Evolutionary conservation across 2,888 invertebrate genomes (phyloP), one percentile per base, ranked within the genome.

Genomic region (Nomada ferruginata): DNA sequence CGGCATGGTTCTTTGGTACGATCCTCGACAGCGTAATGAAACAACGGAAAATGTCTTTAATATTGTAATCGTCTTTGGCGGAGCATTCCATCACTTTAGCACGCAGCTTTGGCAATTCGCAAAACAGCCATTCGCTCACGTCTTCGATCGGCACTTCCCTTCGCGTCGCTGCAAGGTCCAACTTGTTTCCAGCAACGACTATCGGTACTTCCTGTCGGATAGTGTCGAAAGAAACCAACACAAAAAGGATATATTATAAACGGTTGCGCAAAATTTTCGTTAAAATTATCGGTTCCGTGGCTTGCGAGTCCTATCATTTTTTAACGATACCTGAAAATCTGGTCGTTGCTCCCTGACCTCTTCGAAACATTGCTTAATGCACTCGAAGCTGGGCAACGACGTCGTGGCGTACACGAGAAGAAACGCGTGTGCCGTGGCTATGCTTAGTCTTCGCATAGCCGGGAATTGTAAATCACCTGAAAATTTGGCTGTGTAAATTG

Each of bases 401-500:
- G 97, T 97, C 63, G 97, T 96, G 69, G 97, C 96, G 93, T 98
- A 98, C 26, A 98, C 98, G 79, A 98, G 94, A 74, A 98, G 95
- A 93, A 98, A 98, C 73, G 98, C 98, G 93, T 97, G 97, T 53
- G 98, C 98, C 2, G 97, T 97, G 55, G 97, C 97, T 90, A 98
- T 97, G 90, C 97, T 97, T 83, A 98, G 94, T 73, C 97, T 95
- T 84, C 98, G 95, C 98, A 98, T 98, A 76, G 98, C 98, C 11
- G 98, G 98, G 94, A 98, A 98, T 93, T 97, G 97, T 94, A 97
- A 96, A 93, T 97, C 97, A 29, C 98, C 97, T 86, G 96, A 23
- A 78, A 74, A 60, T 13, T 26, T 36, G 20, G 20, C 11, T 23
- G 23, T 13, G 20, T 20, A 26, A 57, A 57, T 57, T 26, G 15